Conservation (phyloP, 2,888 invertebrate species). For the Athalia circularis region DNA sequence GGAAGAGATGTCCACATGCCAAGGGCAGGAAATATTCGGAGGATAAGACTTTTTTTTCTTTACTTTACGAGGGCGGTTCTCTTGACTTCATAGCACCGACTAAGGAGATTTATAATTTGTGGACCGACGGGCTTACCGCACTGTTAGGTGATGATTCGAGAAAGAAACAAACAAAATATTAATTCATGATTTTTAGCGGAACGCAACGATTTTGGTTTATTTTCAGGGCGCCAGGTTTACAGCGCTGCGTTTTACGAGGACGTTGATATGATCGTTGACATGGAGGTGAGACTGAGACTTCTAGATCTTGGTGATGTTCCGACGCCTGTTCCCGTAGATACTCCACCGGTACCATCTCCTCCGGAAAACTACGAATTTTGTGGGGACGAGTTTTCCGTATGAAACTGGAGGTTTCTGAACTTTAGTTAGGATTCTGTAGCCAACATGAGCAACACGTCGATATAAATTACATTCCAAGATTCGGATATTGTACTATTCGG, state of each 20-base stretch:
- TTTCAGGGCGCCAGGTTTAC: slow-evolving; percentile 41
- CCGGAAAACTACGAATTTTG: slow-evolving; percentile 46
- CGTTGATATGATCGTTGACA: slow-evolving; percentile 46
- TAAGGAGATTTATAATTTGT: slow-evolving; percentile 41
- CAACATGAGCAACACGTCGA: neutral
- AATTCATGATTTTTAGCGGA: neutral
- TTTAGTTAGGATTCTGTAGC: neutral
- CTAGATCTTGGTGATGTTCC: slow-evolving; percentile 42
- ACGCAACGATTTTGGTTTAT: neutral
- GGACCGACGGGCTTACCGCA: slow-evolving; percentile 39
- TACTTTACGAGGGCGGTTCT: slow-evolving; percentile 42
- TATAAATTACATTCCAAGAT: slow-evolving; percentile 31
- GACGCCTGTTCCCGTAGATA: slow-evolving; percentile 35
- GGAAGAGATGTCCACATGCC: slow-evolving; percentile 45
- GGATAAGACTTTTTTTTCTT: slow-evolving; percentile 36
- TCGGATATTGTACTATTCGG: neutral
- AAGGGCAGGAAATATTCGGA: slow-evolving; percentile 44
- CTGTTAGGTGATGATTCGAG: slow-evolving; percentile 26
- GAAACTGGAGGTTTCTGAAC: slow-evolving; percentile 15
- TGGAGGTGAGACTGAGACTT: slow-evolving; percentile 44
- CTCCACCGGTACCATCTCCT: slow-evolving; percentile 43
- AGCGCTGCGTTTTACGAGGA: slow-evolving; percentile 42
- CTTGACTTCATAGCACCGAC: slow-evolving; percentile 44
- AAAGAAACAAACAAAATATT: neutral
- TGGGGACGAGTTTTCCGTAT: slow-evolving; percentile 27